Evolutionary conservation across 2,888 invertebrate genomes (phyloP).

Genomic region (Luperina nickerlii): DNA sequence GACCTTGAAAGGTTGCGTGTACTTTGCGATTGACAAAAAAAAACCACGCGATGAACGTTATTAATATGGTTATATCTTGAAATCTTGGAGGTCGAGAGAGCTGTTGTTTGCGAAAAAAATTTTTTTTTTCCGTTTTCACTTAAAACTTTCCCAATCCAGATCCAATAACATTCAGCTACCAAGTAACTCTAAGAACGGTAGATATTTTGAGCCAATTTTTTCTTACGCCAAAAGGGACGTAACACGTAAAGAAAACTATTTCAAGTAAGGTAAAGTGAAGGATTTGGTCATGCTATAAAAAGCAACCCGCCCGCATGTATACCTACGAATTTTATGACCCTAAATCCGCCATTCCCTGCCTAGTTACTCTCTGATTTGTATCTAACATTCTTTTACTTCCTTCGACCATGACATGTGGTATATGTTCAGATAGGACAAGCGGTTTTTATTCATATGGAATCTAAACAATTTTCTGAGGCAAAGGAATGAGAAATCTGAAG

Average conservation of each 20-base stretch:
- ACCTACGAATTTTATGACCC: constrained; percentile 52
- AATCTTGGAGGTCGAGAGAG: background rate
- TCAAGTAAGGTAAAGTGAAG: constrained; percentile 47
- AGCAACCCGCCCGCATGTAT: constrained; percentile 17
- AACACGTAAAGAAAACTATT: constrained; percentile 44
- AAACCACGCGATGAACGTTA: constrained; percentile 56
- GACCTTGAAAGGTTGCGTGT: constrained; percentile 62
- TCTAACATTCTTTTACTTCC: constrained; percentile 15
- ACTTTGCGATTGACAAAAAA: constrained; percentile 41
- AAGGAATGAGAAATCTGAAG: background rate
- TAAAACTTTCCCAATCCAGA: background rate
- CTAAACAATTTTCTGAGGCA: background rate
- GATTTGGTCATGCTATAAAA: constrained; percentile 56
- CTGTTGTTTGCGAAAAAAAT: background rate
- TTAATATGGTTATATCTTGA: constrained; percentile 5
- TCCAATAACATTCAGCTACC: background rate
- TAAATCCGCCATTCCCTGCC: constrained; percentile 38
- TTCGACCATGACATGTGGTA: background rate
- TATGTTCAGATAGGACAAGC: background rate
- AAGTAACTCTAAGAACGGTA: background rate
- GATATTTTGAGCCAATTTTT: constrained; percentile 18
- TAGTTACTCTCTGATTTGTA: constrained; percentile 60
- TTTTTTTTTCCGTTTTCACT: background rate
- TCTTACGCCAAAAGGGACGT: constrained; percentile 33
- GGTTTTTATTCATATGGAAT: background rate